Percentiles rank a stretch among this genome's conserved stretches.
phyloP scores from a whole-genome alignment of 2,888 invertebrate species.

The Epiblema foenella region DNA sequence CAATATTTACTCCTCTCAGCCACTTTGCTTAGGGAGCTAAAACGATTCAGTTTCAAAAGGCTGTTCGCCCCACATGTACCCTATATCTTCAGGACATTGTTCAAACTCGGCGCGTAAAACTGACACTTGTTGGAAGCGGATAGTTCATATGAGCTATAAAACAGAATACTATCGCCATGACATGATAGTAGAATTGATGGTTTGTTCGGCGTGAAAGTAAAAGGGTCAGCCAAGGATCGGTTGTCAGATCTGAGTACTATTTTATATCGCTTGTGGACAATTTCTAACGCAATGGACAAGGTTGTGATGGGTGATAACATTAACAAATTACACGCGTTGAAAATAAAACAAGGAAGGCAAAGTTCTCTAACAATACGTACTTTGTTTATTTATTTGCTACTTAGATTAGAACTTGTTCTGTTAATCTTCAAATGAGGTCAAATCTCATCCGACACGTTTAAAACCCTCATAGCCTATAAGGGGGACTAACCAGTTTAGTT shows the following conservation, averaged over 20 bases:
- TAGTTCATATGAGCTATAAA: constrained; percentile 44
- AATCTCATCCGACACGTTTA: constrained; percentile 9
- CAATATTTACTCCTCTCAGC: constrained; percentile 5
- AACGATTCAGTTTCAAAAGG: constrained; percentile 4
- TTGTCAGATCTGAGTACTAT: neutral
- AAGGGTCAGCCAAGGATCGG: constrained; percentile 29
- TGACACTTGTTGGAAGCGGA: constrained; percentile 63
- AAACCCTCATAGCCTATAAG: constrained; percentile 8
- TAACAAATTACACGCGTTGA: neutral
- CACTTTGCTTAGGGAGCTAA: neutral
- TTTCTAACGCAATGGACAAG: neutral
- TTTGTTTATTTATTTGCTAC: neutral
- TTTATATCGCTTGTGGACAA: neutral
- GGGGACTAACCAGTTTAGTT: constrained; percentile 49
- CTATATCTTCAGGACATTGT: constrained; percentile 49
- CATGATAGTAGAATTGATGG: constrained; percentile 43
- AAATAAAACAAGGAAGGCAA: neutral
- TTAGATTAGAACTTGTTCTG: too few relatives aligned
- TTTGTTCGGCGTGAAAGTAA: constrained; percentile 25
- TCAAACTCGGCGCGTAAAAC: constrained; percentile 52
- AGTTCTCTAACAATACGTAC: neutral
- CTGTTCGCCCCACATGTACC: constrained; percentile 50
- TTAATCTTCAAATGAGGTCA: constrained; percentile 3
- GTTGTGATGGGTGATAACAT: neutral
- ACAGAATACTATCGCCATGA: constrained; percentile 37